Evolutionary conservation across 2,113 vertebrate genomes (phyloP), one percentile per base, ranked within the genome.

Genomic region (Hippoglossus stenolepis): DNA sequence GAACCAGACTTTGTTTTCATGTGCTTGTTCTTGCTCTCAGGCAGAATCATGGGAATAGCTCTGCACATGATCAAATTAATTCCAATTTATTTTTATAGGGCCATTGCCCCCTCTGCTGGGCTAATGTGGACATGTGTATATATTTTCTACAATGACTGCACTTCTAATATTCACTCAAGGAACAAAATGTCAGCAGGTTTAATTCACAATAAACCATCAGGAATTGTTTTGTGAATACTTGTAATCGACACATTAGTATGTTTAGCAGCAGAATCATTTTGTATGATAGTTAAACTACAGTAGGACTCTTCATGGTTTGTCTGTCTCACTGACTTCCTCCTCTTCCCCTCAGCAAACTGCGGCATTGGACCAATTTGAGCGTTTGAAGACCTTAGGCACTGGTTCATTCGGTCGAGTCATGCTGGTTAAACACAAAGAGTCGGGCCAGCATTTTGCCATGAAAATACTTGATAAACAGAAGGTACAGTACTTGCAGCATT

Each of bases 391-490:
- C 31, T 93, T 98, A 59, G 97, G 96, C 74, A 98, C 97, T 0
- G 97, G 97, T 78, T 98, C 97, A 0, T 98, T 98, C 10, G 97
- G 97, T 43, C 93, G 97, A 23, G 97, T 98, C 90, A 96, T 98
- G 97, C 93, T 98, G 64, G 97, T 98, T 38, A 96, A 96, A 80
- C 96, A 97, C 93, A 96, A 94, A 92, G 96, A 96, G 65, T 85
- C 94, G 0, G 96, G 96, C 43, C 95, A 94, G 90, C 96, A 98
- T 89, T 98, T 94, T 47, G 97, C 97, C 84, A 98, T 98, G 97
- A 98, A 98, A 91, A 98, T 98, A 90, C 95, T 98, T 54, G 97
- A 98, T 91, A 98, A 98, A 94, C 97, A 98, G 91, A 98, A 98
- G 96, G 97, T 96, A 79, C 70, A 10, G 45, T 75, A 43, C 24